Base-by-base conservation (phyloP, 2,113 vertebrate species). In the Henicopernis longicauda region DNA sequence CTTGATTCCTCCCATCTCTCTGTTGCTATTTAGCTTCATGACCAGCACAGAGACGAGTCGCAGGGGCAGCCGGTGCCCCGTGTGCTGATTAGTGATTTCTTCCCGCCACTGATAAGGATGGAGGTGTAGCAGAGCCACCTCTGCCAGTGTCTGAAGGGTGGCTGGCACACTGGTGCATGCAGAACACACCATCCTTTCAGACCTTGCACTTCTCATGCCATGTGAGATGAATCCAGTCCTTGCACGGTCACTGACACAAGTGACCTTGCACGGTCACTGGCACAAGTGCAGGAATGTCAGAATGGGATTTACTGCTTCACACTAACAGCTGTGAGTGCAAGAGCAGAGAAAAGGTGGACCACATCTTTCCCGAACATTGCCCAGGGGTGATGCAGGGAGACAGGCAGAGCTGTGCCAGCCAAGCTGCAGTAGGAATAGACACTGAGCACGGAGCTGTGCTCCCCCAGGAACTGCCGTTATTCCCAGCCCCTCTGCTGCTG, bases 91-190 rank as follows among this genome's bases (percentile, higher is more conserved):
- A 19, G 62, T 47, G 17, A 57, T 21, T 77, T 55, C 12, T 42
- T 42, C 13, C 32, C 10, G 7, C 16, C 4, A 1, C 9, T 0
- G 1, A 13, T 7, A 34, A 0, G 7, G 52, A 18, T 2, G 22
- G 45, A 55, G 19, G 9, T 1, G 5, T 9, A 45, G 36, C 3
- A 1, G n/a, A 87, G 29, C 16, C 36, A 29, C 27, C 3, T 0
- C 12, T 52, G 22, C 8, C 42, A 1, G 17, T 20, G 32, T 32
- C 27, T 12, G 36, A 61, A n/a, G 54, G 17, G 18, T 15, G 40
- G 7, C 54, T 52, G 52, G 47, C 12, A 45, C 34, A 7, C 31
- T 2, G 5, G 9, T 40, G 27, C 11, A 3, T 14, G 16, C 59
- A 57, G 27, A 62, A n/a, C 36, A 45, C 20, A 23, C 18, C 17